Base-by-base conservation (phyloP, 2,888 invertebrate genomes). In the Griposia aprilina region DNA sequence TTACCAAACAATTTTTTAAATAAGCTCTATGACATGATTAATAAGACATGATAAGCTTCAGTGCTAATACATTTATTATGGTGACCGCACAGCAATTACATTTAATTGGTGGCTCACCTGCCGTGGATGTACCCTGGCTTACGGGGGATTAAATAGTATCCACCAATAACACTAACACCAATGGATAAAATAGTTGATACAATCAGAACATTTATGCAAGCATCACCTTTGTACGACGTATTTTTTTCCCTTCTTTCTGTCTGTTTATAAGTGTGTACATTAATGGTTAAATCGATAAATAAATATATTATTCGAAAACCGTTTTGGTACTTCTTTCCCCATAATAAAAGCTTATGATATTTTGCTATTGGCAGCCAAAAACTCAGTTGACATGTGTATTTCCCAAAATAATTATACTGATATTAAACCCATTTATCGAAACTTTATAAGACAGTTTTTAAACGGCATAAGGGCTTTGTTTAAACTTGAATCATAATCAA, bases 71-170 rank as follows among this genome's bases (percentile, higher is more conserved):
- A 67, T 67, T 57, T 73, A 36, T 67, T 57, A 41, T 68, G n/a
- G 36, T 23, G 8, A 71, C 84, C 70, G 50, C 82, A 59, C 8
- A 52, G 30, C 36, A 68, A 72, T 70, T 67, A 68, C 41, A 62
- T 74, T 77, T 70, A 67, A 77, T 57, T 67, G 65, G 41, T 36
- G 41, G 62, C 17, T 79, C 59, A 74, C 36, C 36, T 23, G n/a
- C n/a, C n/a, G n/a, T n/a, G n/a, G n/a, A 59, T 69, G 55, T 77
- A n/a, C 26, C 45, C 41, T 8, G 60, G 65, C 17, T 69, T 60
- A 75, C 26, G 7, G 8, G 26, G 23, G 26, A 69, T 74, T 65
- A 71, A 13, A 30, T 60, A 48, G 26, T 57, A 17, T 10, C 6
- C n/a, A n/a, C n/a, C n/a, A n/a, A n/a, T 36, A 11, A 48, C 45